Base-by-base conservation (phyloP, 2,888 invertebrate genomes). In the Thelaira solivaga region DNA sequence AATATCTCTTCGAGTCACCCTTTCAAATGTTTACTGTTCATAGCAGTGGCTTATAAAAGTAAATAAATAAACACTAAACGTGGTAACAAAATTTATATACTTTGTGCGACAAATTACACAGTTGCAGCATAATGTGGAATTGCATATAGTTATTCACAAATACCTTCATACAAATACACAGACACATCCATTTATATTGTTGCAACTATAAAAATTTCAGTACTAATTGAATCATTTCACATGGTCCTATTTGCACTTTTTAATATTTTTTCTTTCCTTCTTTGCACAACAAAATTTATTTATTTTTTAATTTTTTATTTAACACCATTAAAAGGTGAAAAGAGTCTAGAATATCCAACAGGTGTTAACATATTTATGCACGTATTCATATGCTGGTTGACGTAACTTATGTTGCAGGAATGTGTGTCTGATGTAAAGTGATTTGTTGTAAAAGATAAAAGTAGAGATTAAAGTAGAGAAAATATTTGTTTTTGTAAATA, bases 1-100 rank as follows among this genome's bases (percentile, higher is more conserved):
- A 36, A 39, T 36, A 13, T 8, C 2, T 11, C 10, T 43, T 59
- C 31, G 29, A 0, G 2, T 11, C 8, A 43, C 59, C 59, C 31
- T 22, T 4, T 29, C n/a, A n/a, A n/a, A n/a, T 11, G 13, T 24
- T 45, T 26, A 5, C 7, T 26, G 22, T 36, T 22, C n/a, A 57
- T 36, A 6, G 73, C 31, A 65, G 65, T 47, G 36, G 20, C 51
- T 61, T 20, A 6, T 11, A 31, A 53, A 62, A 57, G 64, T 53
- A 61, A 67, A 47, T 71, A 76, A 76, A 76, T 76, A 67, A 64
- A 67, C 65, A 61, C 65, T 55, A 67, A 71, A 76, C 55, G 76
- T 67, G 71, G 65, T 43, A 53, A 55, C 47, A 47, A 76, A 72
- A 76, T 76, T 76, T 76, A 76, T 76, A 61, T 24, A 71, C 68